Percentiles rank a stretch among this genome's conserved stretches.
phyloP scores from a whole-genome alignment of 2,113 vertebrate species.

The Macaca fascicularis region DNA sequence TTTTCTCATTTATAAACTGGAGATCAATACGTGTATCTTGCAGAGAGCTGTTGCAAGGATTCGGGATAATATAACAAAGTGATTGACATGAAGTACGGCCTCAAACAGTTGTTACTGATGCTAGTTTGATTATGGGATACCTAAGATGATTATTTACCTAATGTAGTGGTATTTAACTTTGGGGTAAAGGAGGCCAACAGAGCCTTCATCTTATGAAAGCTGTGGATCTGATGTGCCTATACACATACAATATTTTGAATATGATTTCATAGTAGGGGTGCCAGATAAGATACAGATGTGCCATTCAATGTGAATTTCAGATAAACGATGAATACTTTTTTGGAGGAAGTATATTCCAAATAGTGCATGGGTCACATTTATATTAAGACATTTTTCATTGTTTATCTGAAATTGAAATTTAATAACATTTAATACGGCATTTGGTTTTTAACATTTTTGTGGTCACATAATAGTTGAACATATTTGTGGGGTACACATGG shows the following conservation, averaged over 20 bases:
- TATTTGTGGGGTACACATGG: neutral
- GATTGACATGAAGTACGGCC: accelerated
- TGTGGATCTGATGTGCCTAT: neutral
- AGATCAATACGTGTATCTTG: neutral
- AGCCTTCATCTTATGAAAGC: neutral
- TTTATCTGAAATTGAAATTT: neutral
- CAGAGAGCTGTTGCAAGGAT: neutral
- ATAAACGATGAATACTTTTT: neutral
- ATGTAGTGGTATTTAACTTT: neutral
- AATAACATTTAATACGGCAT: neutral
- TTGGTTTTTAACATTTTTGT: neutral
- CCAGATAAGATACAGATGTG: neutral
- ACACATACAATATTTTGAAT: neutral
- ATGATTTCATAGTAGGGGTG: neutral
- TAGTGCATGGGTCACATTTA: neutral
- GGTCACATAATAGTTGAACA: neutral
- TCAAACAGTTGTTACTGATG: neutral
- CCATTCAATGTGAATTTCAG: neutral
- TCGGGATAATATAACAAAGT: neutral
- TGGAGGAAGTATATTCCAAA: neutral
- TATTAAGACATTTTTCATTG: neutral
- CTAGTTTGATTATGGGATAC: neutral
- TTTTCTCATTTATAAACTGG: neutral
- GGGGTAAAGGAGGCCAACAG: neutral
- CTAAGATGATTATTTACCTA: neutral